Conservation (phyloP, 2,888 invertebrate species). For the Stenurella melanura region DNA sequence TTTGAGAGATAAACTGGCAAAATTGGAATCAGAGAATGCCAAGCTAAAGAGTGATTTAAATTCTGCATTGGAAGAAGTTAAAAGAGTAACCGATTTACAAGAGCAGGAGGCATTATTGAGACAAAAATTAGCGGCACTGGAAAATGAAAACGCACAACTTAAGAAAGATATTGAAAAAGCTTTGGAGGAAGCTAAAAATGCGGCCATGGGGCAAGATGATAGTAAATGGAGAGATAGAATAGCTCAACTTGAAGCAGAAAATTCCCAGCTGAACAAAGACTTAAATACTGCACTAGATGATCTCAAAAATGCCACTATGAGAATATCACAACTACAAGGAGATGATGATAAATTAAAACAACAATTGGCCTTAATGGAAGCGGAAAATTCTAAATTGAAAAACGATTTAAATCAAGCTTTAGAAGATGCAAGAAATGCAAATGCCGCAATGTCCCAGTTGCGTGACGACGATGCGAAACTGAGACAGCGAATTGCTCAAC, state of each 20-base stretch:
- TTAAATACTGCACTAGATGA: conserved; percentile 49
- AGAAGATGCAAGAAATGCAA: conserved; percentile 51
- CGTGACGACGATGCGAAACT: conserved; percentile 45
- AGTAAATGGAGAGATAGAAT: conserved; percentile 49
- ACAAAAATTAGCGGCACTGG: conserved; percentile 33
- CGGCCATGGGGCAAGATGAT: conserved; percentile 45
- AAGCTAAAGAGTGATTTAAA: conserved; percentile 54
- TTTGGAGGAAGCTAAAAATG: conserved; percentile 48
- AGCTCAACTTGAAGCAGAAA: conserved; percentile 51
- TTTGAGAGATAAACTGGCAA: conserved; percentile 48
- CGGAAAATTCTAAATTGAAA: conserved; percentile 55
- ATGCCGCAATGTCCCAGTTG: conserved; percentile 19
- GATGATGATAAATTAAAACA: conserved; percentile 53
- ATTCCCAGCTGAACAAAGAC: conserved; percentile 47
- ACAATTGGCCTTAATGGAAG: conserved; percentile 51
- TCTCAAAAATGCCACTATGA: conserved; percentile 48
- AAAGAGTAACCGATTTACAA: conserved; percentile 48
- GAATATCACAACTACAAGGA: conserved; percentile 39
- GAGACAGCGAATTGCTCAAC: conserved; percentile 41
- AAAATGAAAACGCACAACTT: conserved; percentile 49
- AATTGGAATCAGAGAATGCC: conserved; percentile 56
- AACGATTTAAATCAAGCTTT: conserved; percentile 52
- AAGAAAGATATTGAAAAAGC: conserved; percentile 52
- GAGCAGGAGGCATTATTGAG: conserved; percentile 48
- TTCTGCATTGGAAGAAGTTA: conserved; percentile 46